These are phyloP conservation scores for Melanostigma gelatinosum DNA, from an alignment of 2,113 vertebrate genomes.

Conservation along the genomic window DNA sequence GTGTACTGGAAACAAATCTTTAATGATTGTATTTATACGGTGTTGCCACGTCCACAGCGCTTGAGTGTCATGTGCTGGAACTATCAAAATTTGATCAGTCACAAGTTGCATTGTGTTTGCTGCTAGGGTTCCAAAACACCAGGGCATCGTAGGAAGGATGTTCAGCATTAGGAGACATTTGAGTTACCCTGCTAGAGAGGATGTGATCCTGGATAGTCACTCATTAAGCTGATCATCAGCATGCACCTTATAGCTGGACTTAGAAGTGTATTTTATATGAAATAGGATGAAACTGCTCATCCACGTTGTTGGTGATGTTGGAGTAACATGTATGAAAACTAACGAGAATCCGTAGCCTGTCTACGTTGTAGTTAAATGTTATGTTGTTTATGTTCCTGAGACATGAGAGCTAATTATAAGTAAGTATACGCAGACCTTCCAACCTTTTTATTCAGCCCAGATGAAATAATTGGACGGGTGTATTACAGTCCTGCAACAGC, in stretches of 20 bases:
- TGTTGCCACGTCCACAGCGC: no score
- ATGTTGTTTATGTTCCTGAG: not conserved
- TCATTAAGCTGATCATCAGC: not conserved
- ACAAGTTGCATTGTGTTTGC: no score
- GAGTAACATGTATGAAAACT: not conserved
- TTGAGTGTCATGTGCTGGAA: not conserved
- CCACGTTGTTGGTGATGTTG: not conserved
- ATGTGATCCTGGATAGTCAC: not conserved
- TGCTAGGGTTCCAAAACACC: slow-evolving; percentile 31
- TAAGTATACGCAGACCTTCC: no score
- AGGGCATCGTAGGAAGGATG: not conserved
- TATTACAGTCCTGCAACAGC: no score
- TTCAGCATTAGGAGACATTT: not conserved
- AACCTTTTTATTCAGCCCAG: no score
- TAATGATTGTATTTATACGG: no score
- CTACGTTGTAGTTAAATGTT: not conserved
- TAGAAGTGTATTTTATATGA: slow-evolving; percentile 17
- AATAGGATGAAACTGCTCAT: not conserved
- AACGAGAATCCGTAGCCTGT: not conserved
- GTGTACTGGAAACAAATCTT: no score
- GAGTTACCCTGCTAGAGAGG: not conserved
- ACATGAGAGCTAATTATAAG: not conserved
- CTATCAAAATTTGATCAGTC: no score
- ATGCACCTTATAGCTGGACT: not conserved
- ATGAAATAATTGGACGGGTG: no score